phyloP scores from a whole-genome alignment of 1,140 invertebrate species.

The Aphelinus atriplicis region DNA sequence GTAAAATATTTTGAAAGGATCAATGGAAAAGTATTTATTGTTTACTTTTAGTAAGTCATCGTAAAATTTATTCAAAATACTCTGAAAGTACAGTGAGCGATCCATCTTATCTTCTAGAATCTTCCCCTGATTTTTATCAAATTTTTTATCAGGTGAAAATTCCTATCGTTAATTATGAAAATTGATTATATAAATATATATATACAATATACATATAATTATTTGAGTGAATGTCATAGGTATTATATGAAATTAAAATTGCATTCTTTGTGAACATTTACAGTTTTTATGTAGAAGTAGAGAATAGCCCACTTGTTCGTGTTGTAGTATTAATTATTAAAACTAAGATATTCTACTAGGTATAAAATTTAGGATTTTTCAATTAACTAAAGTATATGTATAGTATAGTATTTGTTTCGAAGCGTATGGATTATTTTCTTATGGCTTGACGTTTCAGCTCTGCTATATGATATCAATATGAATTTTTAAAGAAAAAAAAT shows the following conservation, averaged over 20 bases:
- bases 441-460: conserved; percentile 40
- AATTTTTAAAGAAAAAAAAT: conserved; percentile 45
- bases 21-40: no score
- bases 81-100: not conserved
- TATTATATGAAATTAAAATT: not conserved
- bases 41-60: no score
- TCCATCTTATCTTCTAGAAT: conserved; percentile 22
- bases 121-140: not conserved
- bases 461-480: conserved; percentile 34
- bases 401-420: conserved; percentile 33
- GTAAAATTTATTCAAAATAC: not conserved
- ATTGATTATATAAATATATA: conserved; percentile 12
- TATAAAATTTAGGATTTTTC: conserved; percentile 55
- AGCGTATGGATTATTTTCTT: conserved; percentile 27
- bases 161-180: conserved; percentile 3
- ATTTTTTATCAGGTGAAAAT: not conserved
- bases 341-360: conserved; percentile 48
- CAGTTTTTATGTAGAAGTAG: not conserved
- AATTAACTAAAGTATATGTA: conserved; percentile 55
- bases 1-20: no score
- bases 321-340: conserved; percentile 44
- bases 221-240: conserved; percentile 23
- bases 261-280: conserved; percentile 9
- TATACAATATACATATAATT: conserved; percentile 4
- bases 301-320: conserved; percentile 20